Base-by-base conservation (phyloP, 64 coral and sea anemone species). In the Porites lutea region DNA sequence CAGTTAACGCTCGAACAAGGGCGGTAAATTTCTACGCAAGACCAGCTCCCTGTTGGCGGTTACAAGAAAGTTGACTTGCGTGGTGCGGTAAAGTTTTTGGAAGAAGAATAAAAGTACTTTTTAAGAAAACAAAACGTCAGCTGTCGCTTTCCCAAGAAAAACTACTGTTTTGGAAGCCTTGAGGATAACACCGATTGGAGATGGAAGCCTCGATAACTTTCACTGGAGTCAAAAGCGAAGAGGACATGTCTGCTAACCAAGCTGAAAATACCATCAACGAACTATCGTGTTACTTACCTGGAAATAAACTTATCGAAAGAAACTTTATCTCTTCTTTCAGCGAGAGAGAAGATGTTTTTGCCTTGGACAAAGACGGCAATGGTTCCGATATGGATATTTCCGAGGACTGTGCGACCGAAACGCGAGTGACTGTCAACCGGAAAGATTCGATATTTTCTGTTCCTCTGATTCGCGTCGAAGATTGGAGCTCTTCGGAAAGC, bases 401-500 rank as follows among this genome's bases (percentile, higher is more conserved):
- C 81, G 81, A 84, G n/a, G 81, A 84, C 52, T 68, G 22, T 8
- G 62, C 61, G 81, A 84, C 47, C 46, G 81, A 84, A 21, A 52
- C 81, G 13, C 81, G 81, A 84, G 59, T 15, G 19, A 68, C 22
- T 52, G 47, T 8, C 46, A 69, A 37, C 27, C 27, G 79, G 73
- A 82, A 72, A 51, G 67, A 91, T 75, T 91, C 89, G 22, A 23
- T 53, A 2, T 91, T 91, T 65, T 83, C 65, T 19, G 70, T 91
- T 71, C 89, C 89, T 6, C 75, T 81, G 59, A 91, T 91, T 84
- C 71, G 79, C 14, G 69, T 91, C 19, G 89, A 91, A 64, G 89
- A 91, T 49, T 91, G 89, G 89, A 91, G 89, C 72, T 67, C 46
- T n/a, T 84, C 81, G 19, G 81, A 84, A 21, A 84, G 81, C 20